Evolutionary conservation across 2,797 vertebrate species (phyloP), one percentile per base, ranked within the genome.

Genomic region (Acomys russatus): DNA sequence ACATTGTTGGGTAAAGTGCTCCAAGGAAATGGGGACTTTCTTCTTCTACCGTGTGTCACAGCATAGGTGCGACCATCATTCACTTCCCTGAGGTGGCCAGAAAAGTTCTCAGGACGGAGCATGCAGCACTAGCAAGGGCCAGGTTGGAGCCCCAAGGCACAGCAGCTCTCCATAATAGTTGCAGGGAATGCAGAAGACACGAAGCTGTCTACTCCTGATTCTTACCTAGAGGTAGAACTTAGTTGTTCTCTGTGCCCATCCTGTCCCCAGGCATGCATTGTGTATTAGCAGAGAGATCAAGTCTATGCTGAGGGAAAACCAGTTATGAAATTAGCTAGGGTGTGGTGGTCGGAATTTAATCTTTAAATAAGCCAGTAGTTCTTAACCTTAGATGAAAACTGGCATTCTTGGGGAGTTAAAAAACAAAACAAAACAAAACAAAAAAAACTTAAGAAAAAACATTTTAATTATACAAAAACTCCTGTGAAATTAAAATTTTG

Each of bases 291-390:
- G n/a, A 91, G 86, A 93, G 70, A 61, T 66, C 30, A 82, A 64
- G 33, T 17, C 90, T 66, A 63, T 59, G 61, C 92, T 54, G 44
- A 66, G 0, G 66, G 44, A 54, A 54, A 78, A 18, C 44, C 61
- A 66, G 59, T 51, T 59, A 89, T 54, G 38, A 23, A 22, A 93
- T 85, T 15, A 89, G 35, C 33, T 61, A 92, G 49, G 49, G 23
- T 88, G 9, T 44, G 77, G 82, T 56, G 54, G 82, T 88, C 71
- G 66, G 90, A 70, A 89, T 71, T 88, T 78, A 97, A 49, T 84
- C 4, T 44, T 30, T 15, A 33, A 51, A 85, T 64, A 91, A 88
- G 63, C n/a, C 30, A 61, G 23, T 8, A 28, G 18, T 74, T 97
- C 73, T 87, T 79, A 91, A 79, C 85, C 63, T 70, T 92, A 74